Conservation (phyloP, 2,797 vertebrate species). For the Eutrigla gurnardus region DNA sequence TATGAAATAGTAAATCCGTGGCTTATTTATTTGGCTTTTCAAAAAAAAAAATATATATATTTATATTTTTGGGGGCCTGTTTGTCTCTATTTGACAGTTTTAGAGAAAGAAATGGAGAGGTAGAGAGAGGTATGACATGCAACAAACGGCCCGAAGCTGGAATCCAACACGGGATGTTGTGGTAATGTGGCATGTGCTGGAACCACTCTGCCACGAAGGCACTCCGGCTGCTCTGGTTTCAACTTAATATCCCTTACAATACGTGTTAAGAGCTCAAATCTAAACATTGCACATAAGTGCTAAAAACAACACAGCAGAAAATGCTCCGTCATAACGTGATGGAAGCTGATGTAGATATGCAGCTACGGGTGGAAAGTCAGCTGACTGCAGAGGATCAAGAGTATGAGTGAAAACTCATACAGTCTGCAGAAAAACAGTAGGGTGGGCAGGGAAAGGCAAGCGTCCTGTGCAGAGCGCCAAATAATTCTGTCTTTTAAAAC, state of each 20-base stretch:
- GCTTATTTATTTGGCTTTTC: neutral
- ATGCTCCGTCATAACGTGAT: neutral
- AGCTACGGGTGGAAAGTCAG: constrained; percentile 17
- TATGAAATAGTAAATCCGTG: neutral
- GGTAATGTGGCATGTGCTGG: no score
- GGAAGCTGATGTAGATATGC: constrained; percentile 25
- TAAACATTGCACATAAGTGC: neutral
- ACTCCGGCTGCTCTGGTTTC: neutral
- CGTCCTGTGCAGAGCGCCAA: neutral
- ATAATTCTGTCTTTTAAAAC: neutral
- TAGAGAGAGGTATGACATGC: no score
- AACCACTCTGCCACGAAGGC: no score
- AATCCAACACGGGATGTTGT: no score
- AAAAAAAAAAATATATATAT: no score
- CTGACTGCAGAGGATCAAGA: constrained; percentile 8
- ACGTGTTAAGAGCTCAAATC: neutral
- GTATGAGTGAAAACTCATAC: constrained; percentile 16
- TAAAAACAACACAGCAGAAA: neutral
- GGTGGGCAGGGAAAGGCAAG: neutral
- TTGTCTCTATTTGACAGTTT: no score
- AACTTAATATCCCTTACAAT: neutral
- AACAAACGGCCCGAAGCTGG: no score
- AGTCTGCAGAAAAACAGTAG: neutral
- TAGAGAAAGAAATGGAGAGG: no score
- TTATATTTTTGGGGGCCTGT: no score